Evolutionary conservation across 2,888 invertebrate genomes (phyloP).

Genomic region (Oeneis ivallda): DNA sequence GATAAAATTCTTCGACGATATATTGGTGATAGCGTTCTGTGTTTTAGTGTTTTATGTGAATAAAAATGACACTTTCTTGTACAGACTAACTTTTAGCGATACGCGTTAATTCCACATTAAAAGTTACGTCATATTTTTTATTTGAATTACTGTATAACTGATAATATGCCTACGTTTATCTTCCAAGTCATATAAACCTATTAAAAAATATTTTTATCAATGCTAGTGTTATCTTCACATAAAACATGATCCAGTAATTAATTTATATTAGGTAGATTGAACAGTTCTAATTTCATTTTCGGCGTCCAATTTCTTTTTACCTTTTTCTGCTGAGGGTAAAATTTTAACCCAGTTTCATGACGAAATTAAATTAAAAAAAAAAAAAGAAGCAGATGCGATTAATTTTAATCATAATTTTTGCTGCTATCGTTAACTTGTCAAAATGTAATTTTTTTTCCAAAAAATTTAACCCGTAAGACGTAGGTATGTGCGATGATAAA

Average conservation of each 20-base stretch:
- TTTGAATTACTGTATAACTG: no score
- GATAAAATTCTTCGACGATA: conserved; percentile 46
- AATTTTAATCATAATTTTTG: conserved; percentile 45
- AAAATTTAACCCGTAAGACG: conserved; percentile 42
- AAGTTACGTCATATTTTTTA: no score
- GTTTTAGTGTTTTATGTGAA: conserved; percentile 19
- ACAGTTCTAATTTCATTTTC: no score
- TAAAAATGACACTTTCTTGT: conserved; percentile 13
- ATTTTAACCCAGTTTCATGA: conserved; percentile 15
- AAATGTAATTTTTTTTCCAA: conserved; percentile 44
- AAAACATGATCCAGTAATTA: no score
- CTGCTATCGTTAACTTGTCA: conserved; percentile 48
- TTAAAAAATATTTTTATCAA: no score
- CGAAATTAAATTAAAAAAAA: conserved; percentile 19
- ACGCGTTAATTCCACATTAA: no score
- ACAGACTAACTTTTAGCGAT: background rate
- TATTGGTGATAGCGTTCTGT: conserved; percentile 27
- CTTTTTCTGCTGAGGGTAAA: no score
- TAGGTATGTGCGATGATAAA: conserved; percentile 43
- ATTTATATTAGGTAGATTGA: no score
- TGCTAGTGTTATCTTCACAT: no score
- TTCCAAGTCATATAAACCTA: no score
- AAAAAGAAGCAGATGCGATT: conserved; percentile 35
- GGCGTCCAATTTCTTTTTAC: no score
- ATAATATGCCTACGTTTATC: no score